Evolutionary conservation across 2,113 vertebrate genomes (phyloP), one percentile per base, ranked within the genome.

Genomic region (Cepphus grylle): DNA sequence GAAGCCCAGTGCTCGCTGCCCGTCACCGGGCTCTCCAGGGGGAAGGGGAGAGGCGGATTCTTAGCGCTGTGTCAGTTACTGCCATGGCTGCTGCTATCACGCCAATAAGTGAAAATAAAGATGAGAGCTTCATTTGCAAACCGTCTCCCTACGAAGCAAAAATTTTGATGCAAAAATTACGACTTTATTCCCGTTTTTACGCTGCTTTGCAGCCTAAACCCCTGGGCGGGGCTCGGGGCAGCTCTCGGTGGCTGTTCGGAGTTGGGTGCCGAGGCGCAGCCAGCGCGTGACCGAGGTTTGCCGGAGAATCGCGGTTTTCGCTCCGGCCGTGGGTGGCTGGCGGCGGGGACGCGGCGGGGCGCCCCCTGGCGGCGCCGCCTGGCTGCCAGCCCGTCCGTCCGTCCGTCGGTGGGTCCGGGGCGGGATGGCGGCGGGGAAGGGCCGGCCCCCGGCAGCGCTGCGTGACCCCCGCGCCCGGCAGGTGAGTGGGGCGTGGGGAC

Each of bases 41-140:
- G 55, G 25, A 22, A 4, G 0, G 4, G 29, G 8, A n/a, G 32
- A 8, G 36, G 50, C 11, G 1, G 16, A 4, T 42, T 5, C 40
- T 11, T 36, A 6, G 9, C 1, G 4, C 25, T 14, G 0, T 3
- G 36, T 49, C 29, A 9, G 8, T 59, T 25, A 11, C 42, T 50
- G 49, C 61, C 40, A 13, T 2, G 4, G 12, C 50, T 19, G 27
- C 56, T 59, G 5, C 23, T 40, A 10, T 4, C 10, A 3, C 34
- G 1, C 11, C 13, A 32, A 59, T 5, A 23, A 22, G 19, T 36
- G 42, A 58, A 72, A 72, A 45, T 2, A 8, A 34, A 71, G 40
- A 20, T 0, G 4, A 34, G n/a, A 45, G 30, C 27, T 5, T 50
- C 20, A 1, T 3, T 69, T 58, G 12, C 1, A 1, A 26, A 6